Evolutionary conservation across 2,888 invertebrate species (phyloP), one percentile per base, ranked within the genome.

Genomic region (Agonum fuliginosum): DNA sequence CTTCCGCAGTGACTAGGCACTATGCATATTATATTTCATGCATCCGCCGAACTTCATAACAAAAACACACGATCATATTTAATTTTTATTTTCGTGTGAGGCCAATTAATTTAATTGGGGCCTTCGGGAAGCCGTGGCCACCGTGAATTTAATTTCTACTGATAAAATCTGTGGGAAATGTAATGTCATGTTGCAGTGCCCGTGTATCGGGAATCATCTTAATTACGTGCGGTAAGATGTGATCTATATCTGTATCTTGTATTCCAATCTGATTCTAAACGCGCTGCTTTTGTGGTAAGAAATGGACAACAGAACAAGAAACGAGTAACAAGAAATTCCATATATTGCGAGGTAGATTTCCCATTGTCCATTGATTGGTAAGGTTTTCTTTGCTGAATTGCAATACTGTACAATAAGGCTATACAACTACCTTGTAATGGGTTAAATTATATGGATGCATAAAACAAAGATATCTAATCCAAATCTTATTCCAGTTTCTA

Each of bases 31-130:
- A 62, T 22, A 46, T 46, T 46, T 46, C 46, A 46, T 4, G 17
- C 46, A 46, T 46, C 46, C 46, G 46, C 46, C 46, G 46, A 46
- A 46, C 58, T 14, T 30, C 58, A 62, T 30, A 62, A 67, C 67
- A 67, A 37, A 67, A 37, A 41, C 67, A 67, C 67, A 41, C 41
- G 67, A 67, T 67, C 37, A 41, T 67, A 67, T 67, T 67, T 67
- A 67, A 67, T 67, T 41, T 14, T 41, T 67, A 67, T 67, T 41
- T 41, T 37, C 67, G 41, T 67, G 43, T 67, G 43, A 43, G 48
- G 34, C 48, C 75, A 75, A 75, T 75, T 75, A 75, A 75, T 67
- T 75, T 75, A 75, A 75, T 75, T 75, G 75, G 51, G 67, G 67
- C 67, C 75, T 67, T 75, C 62, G 46, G 65, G 14, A 41, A 12